Conservation (phyloP, 2,888 invertebrate species). For the Cyclophora albipunctata region DNA sequence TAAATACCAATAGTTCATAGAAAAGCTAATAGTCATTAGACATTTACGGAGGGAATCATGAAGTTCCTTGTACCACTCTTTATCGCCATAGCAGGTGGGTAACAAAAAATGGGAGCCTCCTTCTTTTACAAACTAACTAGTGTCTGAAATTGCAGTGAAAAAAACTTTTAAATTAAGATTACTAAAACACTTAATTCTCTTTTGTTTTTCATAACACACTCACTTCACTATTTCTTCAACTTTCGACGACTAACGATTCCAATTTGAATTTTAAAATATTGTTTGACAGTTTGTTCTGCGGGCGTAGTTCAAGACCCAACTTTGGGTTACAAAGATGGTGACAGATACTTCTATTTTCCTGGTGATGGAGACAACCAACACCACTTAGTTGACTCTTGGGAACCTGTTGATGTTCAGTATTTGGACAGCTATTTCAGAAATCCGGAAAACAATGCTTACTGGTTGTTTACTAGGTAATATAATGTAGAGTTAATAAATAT, state of each 20-base stretch:
- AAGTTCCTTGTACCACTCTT: conserved; percentile 32
- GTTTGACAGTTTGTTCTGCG: conserved; percentile 34
- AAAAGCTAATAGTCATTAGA: not conserved
- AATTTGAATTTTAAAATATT: not conserved
- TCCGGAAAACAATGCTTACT: conserved; percentile 33
- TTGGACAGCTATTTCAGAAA: conserved; percentile 19
- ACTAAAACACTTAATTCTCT: too few species aligned
- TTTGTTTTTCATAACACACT: too few species aligned
- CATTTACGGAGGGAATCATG: conserved; percentile 20
- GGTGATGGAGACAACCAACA: conserved; percentile 34
- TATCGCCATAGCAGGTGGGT: conserved; percentile 38
- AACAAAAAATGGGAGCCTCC: not conserved
- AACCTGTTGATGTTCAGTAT: conserved; percentile 28
- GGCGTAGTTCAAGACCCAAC: conserved; percentile 31
- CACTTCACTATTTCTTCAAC: too few species aligned
- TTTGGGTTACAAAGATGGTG: conserved; percentile 33
- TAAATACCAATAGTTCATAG: conserved; percentile 6
- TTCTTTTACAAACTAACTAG: too few species aligned
- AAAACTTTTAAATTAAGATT: too few species aligned
- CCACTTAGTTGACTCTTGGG: conserved; percentile 34
- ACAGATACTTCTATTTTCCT: conserved; percentile 41
- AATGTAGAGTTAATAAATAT: not conserved
- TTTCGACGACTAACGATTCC: too few species aligned
- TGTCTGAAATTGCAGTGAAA: too few species aligned
- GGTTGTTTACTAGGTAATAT: conserved; percentile 40